Evolutionary conservation across 2,797 vertebrate genomes (phyloP).

Genomic region (Onychomys torridus): DNA sequence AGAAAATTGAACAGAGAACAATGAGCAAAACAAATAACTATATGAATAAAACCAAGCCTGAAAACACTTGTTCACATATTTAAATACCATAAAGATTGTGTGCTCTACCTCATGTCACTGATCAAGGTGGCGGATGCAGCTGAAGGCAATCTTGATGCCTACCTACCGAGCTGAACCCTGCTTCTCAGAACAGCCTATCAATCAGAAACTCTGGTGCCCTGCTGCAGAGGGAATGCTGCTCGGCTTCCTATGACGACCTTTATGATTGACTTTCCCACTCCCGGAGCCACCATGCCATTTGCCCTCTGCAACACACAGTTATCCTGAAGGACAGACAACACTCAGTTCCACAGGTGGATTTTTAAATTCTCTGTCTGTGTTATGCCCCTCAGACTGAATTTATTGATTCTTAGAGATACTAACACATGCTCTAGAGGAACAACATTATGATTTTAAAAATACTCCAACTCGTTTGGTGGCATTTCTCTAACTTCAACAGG

Average conservation of each 20-base stretch:
- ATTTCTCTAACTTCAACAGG: constrained; percentile 31
- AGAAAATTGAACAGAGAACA: background rate
- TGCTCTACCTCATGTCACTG: background rate
- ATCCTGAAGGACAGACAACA: constrained; percentile 44
- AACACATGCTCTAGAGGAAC: constrained; percentile 34
- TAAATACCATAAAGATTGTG: background rate
- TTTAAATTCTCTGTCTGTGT: background rate
- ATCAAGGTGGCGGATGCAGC: constrained; percentile 30
- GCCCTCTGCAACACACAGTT: constrained; percentile 39
- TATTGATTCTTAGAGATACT: constrained; percentile 61
- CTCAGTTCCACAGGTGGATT: constrained; percentile 41
- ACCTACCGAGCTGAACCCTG: constrained; percentile 21
- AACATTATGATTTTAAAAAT: constrained; percentile 42
- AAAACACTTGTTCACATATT: background rate
- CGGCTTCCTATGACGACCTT: constrained; percentile 86
- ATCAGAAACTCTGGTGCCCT: constrained; percentile 77
- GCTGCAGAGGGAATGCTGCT: constrained; percentile 75
- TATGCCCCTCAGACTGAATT: constrained; percentile 5
- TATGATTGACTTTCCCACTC: constrained; percentile 86
- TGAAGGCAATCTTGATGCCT: constrained; percentile 37
- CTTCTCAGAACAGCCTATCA: constrained; percentile 63
- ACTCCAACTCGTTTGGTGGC: background rate
- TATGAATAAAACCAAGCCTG: background rate
- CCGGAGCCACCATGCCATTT: constrained; percentile 67
- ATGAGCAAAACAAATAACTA: background rate